Conservation (phyloP, 2,888 invertebrate species). For the Rhamphomyia laevipes region DNA sequence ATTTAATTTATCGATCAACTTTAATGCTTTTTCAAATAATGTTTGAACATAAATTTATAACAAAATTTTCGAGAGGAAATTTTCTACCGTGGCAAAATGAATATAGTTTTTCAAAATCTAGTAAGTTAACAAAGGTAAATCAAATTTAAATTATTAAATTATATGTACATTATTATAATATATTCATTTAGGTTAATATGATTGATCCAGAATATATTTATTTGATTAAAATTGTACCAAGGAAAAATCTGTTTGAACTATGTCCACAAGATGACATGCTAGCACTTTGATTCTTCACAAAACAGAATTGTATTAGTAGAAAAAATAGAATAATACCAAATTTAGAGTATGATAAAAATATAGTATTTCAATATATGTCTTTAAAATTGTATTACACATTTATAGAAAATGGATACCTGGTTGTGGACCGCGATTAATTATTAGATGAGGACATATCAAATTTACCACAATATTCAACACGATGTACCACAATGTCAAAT, state of each 20-base stretch:
- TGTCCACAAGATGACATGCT: constrained; percentile 45
- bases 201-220: constrained; percentile 46
- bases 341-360: constrained; percentile 46
- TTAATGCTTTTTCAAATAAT: constrained; percentile 56
- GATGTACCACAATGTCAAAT: constrained; percentile 25
- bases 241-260: constrained; percentile 41
- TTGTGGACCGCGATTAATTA: constrained; percentile 54
- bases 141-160: not conserved
- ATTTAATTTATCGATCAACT: constrained; percentile 42
- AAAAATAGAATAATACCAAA: constrained; percentile 53
- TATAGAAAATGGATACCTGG: constrained; percentile 58
- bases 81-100: constrained; percentile 52
- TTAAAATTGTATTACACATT: constrained; percentile 11
- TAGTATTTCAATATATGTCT: not conserved
- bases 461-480: constrained; percentile 25
- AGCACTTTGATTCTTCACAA: constrained; percentile 57
- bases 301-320: constrained; percentile 48
- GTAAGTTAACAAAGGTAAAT: constrained; percentile 25
- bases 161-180: not conserved
- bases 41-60: constrained; percentile 50
- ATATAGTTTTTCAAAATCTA: constrained; percentile 19
- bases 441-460: constrained; percentile 19
- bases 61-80: constrained; percentile 48
- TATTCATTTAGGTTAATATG: constrained; percentile 20
- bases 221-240: constrained; percentile 53